A percentile compares a stretch with the other conserved stretches of the same genome.
phyloP scores from a whole-genome alignment of 2,888 invertebrate genomes.

The Lysandra bellargus region DNA sequence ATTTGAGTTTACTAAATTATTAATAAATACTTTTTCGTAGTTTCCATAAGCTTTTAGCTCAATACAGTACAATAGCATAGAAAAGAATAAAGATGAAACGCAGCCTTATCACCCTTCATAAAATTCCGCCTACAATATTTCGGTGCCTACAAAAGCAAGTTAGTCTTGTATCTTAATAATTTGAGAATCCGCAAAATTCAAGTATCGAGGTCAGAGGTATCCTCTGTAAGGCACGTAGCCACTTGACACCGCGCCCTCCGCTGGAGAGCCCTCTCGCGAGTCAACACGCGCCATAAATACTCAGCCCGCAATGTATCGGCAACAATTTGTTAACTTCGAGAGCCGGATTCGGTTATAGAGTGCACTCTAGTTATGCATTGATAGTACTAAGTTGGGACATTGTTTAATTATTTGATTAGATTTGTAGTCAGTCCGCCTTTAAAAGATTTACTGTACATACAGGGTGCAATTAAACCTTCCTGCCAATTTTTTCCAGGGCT shows the following conservation, averaged over 20 bases:
- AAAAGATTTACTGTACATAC: no score
- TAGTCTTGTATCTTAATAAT: conserved; percentile 17
- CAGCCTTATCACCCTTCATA: background rate
- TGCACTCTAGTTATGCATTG: conserved; percentile 10
- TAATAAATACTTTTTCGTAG: no score
- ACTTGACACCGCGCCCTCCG: conserved; percentile 50
- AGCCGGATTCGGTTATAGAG: background rate
- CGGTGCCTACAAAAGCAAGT: conserved; percentile 4
- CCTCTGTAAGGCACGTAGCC: conserved; percentile 47
- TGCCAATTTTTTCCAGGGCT: no score
- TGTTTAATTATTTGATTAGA: no score
- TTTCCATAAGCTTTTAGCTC: no score
- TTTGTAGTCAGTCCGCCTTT: no score
- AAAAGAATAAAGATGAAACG: no score
- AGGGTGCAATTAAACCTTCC: no score
- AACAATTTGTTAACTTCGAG: conserved; percentile 37
- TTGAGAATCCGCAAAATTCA: conserved; percentile 27
- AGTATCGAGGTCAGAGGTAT: conserved; percentile 43
- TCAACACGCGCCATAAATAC: conserved; percentile 49
- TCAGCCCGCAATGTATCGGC: conserved; percentile 33
- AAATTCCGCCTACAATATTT: conserved; percentile 2
- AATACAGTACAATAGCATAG: no score
- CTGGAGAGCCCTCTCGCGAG: conserved; percentile 49
- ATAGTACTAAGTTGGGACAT: no score
- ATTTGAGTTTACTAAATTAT: no score